Base-by-base conservation (phyloP, 2,888 invertebrate genomes). In the Trissoscelio sp. region DNA sequence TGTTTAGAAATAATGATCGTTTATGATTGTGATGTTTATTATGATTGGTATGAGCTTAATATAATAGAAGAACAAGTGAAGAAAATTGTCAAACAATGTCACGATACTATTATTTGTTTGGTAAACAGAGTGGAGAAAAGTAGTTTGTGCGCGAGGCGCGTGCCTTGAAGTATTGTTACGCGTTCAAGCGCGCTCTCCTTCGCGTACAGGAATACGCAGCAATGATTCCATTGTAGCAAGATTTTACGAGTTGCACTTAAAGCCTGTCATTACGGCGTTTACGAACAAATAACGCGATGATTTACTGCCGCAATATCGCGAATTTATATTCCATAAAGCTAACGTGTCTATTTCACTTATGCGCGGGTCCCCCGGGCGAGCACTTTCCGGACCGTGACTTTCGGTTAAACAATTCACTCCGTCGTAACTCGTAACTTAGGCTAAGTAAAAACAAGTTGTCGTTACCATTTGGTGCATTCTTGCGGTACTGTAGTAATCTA, bases 391-490 rank as follows among this genome's bases (percentile, higher is more conserved):
- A 20, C 22, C 44, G 53, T 31, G 46, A 53, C 14, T 62, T 39
- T 51, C 57, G 28, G 22, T 37, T 11, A 9, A 22, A 24, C 22
- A 24, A 55, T 55, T 31, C 51, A 66, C 51, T 28, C 20, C 12
- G 55, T n/a, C 14, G 34, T n/a, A 31, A 31, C 31, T 31, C 7
- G 31, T 31, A 14, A 48, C 58, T 72, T 48, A 48, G 16, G 7
- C n/a, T 31, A 46, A 46, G 46, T 11, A 60, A 62, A 46, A 62
- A 46, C 34, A n/a, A 46, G 7, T 18, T 22, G 39, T 53, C 18
- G 28, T 90, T 91, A 91, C 91, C 91, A 91, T 91, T 90, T 91
- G 91, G 87, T 91, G 91, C 91, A 91, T 91, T 86, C 91, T 90
- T 70, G 91, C 90, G 77, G 91, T 89, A 83, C 90, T 91, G 85